Base-by-base conservation (phyloP, 2,797 vertebrate species). In the Microctenopoma steveboyesi region DNA sequence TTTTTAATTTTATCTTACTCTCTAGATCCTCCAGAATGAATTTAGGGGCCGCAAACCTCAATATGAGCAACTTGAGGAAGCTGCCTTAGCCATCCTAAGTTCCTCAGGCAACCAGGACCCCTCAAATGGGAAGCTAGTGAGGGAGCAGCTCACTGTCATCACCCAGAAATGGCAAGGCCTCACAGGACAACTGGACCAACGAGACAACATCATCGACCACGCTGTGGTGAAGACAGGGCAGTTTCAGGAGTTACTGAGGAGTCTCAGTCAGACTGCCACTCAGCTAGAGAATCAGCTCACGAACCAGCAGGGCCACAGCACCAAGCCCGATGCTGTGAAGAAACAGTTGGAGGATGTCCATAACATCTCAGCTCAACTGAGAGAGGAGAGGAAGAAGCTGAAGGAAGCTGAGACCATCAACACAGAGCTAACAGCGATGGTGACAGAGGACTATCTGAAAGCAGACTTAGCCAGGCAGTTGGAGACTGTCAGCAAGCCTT, bases 21-120 rank as follows among this genome's bases (percentile, higher is more conserved):
- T 54, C 13, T 85, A 99, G 98, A 99, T 99, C 86, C 93, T 99
- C 43, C 95, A 97, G 43, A 97, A 98, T 79, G 98, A 99, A 85
- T 99, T 99, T 75, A 96, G 96, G 72, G 97, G 96, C 49, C 94
- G 96, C 63, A 97, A 95, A 77, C 92, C 94, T 47, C 98, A 99
- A 47, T 98, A 96, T 0, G 95, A 99, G 25, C 96, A 96, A 83
- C 92, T 99, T 11, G 94, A 92, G 18, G 69, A 93, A 65, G 94
- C 96, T 5, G 95, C 95, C 4, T 84, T 91, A 2, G 90, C 94
- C 65, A 96, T 99, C 71, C 79, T 97, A 49, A 94, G 88, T 84
- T 94, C 93, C 50, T 94, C 94, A 4, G 91, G 88, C n/a, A 93
- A 94, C 77, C 92, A 94, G 76, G 94, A 95, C 62, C 92, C 95